Base-by-base conservation (phyloP, 2,797 vertebrate genomes). In the Liparis tanakae region DNA sequence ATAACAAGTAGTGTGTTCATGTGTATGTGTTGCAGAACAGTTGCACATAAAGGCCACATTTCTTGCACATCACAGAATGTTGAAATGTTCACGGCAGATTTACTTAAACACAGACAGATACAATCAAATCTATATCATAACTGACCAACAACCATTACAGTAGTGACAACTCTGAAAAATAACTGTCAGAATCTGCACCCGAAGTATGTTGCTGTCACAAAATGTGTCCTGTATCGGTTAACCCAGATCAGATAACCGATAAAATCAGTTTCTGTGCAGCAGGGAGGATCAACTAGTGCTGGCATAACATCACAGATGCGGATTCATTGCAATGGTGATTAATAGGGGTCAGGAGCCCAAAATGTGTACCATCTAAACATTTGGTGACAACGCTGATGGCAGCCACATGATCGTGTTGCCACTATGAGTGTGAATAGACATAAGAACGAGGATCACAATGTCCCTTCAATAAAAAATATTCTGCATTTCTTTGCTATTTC, bases 231-330 rank as follows among this genome's bases (percentile, higher is more conserved):
- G 36, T 36, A 36, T 36, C 36, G 6, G 36, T 6, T 79, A 61
- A 71, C 46, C 3, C 4, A 33, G 30, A 78, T 81, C 60, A 79
- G 80, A 87, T 79, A 82, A 76, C 34, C 34, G 46, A 37, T 50
- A 0, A 69, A 74, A 80, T 69, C 20, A 43, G 62, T 59, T 70
- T 72, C 20, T 56, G 37, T 80, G 76, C 12, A 37, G 25, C 64
- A 73, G 70, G 64, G 68, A 68, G 63, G 33, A 43, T 72, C 59
- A 44, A 61, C 10, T 25, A n/a, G n/a, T 17, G 37, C 53, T 56
- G 72, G 57, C 69, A 53, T 79, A 72, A 79, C 67, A 74, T 76
- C 75, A 87, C 69, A 83, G 48, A 58, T 60, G 18, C 20, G 36
- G 4, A 53, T 54, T 84, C 66, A 83, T 84, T 74, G 33, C 41